Percentiles rank a stretch among this genome's conserved stretches.
These are phyloP conservation scores for Linnaemya tessellans DNA, from an alignment of 2,888 invertebrate genomes.

Conservation along the genomic window DNA sequence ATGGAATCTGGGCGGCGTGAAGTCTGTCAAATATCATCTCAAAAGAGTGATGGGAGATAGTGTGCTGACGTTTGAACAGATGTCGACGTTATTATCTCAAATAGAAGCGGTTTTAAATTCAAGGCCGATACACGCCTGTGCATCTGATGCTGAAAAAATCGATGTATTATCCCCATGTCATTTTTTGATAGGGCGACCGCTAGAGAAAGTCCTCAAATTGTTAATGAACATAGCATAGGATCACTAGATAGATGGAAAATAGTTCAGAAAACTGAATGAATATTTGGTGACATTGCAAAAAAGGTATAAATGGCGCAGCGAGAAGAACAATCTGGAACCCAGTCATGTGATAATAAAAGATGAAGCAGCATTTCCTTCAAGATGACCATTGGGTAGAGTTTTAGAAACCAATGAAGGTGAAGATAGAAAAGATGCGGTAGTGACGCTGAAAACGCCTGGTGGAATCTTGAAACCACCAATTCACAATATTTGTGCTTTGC, in stretches of 20 bases:
- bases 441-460: background rate
- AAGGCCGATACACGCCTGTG: too few relatives aligned
- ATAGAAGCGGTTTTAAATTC: background rate
- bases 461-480: background rate
- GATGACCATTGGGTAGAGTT: background rate
- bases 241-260: background rate
- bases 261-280: background rate
- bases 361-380: background rate
- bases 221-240: background rate
- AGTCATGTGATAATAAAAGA: background rate
- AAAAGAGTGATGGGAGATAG: background rate
- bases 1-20: background rate
- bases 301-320: background rate
- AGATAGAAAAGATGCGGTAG: background rate
- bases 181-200: background rate
- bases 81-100: background rate
- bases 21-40: conserved; percentile 2
- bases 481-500: background rate
- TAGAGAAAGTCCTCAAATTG: background rate
- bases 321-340: background rate
- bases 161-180: background rate
- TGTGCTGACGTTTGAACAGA: background rate
- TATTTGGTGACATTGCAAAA: background rate
- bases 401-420: background rate
- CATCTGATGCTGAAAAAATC: background rate